Evolutionary conservation across 2,797 vertebrate species (phyloP).

Genomic region (Cyclura pinguis): DNA sequence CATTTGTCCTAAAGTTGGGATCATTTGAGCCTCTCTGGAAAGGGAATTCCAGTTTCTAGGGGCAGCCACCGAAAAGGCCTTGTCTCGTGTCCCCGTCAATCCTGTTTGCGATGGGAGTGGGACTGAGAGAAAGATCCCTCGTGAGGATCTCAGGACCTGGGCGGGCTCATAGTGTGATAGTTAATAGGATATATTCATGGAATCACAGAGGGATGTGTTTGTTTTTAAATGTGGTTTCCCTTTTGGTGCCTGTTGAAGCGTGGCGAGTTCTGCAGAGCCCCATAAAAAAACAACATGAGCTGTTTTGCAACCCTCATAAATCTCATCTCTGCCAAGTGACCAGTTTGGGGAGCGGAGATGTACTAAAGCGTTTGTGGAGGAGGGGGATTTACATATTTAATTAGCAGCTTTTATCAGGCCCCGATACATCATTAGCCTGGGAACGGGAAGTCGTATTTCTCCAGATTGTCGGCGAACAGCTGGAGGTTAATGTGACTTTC

Average conservation of each 20-base stretch:
- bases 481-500: conserved; percentile 50
- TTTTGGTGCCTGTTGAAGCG: not conserved
- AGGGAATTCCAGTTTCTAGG: too few species aligned
- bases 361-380: not conserved
- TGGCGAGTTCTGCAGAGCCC: not conserved
- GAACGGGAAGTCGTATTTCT: not conserved
- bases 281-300: too few species aligned
- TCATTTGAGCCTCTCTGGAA: too few species aligned
- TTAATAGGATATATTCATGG: not conserved
- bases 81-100: too few species aligned
- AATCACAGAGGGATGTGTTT: not conserved
- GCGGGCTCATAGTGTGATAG: too few species aligned
- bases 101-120: too few species aligned
- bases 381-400: conserved; percentile 44
- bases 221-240: not conserved
- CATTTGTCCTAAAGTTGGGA: too few species aligned
- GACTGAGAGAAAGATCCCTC: too few species aligned
- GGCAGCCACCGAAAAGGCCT: too few species aligned
- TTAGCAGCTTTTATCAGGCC: conserved; percentile 27
- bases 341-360: not conserved
- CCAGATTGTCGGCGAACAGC: conserved; percentile 22
- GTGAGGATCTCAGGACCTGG: too few species aligned
- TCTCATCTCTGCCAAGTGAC: not conserved
- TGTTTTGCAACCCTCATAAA: not conserved
- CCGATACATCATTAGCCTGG: conserved; percentile 20